A percentile compares a stretch with the other conserved stretches of the same genome.
Evolutionary conservation across 2,888 invertebrate species (phyloP).

Genomic region (Atrina japonica): DNA sequence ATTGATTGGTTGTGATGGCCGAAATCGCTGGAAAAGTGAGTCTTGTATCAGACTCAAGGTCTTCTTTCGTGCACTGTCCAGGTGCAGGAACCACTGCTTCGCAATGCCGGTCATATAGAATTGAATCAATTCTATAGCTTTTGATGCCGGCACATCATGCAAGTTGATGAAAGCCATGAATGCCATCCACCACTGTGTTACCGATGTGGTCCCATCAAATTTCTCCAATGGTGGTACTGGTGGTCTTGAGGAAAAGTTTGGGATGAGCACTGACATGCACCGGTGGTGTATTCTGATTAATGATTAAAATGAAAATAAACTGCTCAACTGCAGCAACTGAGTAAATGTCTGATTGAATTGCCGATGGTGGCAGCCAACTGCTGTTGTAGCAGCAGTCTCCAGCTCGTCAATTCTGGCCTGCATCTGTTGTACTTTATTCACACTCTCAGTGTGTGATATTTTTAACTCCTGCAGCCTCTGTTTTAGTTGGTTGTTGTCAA

Average conservation of each 20-base stretch:
- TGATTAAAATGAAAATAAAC: too few relatives aligned
- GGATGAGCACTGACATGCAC: too few relatives aligned
- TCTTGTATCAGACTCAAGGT: background rate
- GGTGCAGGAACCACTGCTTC: background rate
- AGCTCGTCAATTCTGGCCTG: background rate
- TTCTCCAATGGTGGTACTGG: background rate
- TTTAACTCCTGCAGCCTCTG: background rate
- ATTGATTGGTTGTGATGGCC: background rate
- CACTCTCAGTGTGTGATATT: background rate
- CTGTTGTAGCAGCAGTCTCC: background rate
- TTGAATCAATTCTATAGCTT: background rate
- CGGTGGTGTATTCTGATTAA: too few relatives aligned
- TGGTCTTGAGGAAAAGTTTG: background rate
- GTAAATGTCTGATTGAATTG: too few relatives aligned
- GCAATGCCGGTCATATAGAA: background rate
- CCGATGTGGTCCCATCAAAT: background rate
- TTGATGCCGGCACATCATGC: background rate
- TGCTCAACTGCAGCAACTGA: too few relatives aligned
- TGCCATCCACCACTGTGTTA: background rate
- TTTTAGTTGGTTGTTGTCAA: background rate
- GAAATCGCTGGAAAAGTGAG: background rate
- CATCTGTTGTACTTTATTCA: background rate
- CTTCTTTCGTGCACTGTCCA: background rate
- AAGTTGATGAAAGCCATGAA: background rate
- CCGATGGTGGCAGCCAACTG: background rate